Percentiles rank a stretch among this genome's conserved stretches.
Conservation (phyloP, 2,888 invertebrate species). For the Diarsia mendica region DNA sequence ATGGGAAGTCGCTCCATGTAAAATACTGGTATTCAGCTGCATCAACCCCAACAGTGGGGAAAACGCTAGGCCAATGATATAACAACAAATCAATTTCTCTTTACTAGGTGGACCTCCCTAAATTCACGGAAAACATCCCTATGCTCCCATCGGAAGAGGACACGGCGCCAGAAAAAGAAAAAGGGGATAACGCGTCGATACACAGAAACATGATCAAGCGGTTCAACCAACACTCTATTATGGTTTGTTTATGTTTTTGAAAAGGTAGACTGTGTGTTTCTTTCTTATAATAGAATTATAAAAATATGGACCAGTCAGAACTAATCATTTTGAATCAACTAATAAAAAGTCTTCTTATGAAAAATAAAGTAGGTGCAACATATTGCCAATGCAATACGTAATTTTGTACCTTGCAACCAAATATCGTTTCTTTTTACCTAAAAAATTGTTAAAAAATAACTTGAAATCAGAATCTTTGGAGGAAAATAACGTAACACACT, state of each 20-base stretch:
- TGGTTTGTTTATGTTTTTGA: slow-evolving; percentile 90
- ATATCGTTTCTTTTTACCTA: not conserved
- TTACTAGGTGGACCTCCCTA: slow-evolving; percentile 93
- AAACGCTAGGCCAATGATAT: not conserved
- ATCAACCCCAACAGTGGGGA: not conserved
- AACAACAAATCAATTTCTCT: not conserved
- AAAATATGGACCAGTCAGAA: too few relatives aligned
- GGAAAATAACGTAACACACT: too few relatives aligned
- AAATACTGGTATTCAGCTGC: not conserved
- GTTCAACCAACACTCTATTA: slow-evolving; percentile 99
- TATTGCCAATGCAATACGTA: not conserved
- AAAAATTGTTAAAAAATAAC: not conserved
- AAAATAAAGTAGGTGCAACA: not conserved
- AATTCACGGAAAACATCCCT: slow-evolving; percentile 92
- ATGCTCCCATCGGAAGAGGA: slow-evolving; percentile 77
- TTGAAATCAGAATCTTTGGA: not conserved
- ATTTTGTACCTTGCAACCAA: not conserved
- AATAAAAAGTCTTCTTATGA: not conserved
- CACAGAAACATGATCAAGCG: slow-evolving; percentile 98
- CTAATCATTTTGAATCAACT: too few relatives aligned
- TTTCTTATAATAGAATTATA: not conserved
- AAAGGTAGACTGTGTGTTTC: not conserved
- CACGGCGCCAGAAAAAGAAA: slow-evolving; percentile 75
- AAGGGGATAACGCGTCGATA: slow-evolving; percentile 88
- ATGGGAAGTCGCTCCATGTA: not conserved